These are phyloP conservation scores for Trichopoda pennipes DNA, from an alignment of 2,888 invertebrate genomes.

Conservation along the genomic window DNA sequence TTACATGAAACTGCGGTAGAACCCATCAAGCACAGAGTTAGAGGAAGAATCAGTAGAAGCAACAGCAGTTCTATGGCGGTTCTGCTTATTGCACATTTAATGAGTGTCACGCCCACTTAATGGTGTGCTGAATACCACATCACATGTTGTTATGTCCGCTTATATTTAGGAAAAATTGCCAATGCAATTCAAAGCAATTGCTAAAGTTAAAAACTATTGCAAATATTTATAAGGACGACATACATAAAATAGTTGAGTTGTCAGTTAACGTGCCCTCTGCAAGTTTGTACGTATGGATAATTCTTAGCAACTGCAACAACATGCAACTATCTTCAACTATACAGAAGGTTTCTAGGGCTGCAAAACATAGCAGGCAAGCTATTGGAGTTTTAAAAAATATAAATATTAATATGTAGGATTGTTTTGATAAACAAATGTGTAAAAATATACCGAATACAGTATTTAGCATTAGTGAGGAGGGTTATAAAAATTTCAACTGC, in stretches of 20 bases:
- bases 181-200: slow-evolving; percentile 65
- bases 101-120: slow-evolving; percentile 71
- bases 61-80: slow-evolving; percentile 66
- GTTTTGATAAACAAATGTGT: too few species aligned
- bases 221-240: slow-evolving; percentile 24
- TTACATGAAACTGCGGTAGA: slow-evolving; percentile 51
- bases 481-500: slow-evolving; percentile 5
- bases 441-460: neutral
- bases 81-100: slow-evolving; percentile 70
- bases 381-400: too few species aligned
- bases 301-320: slow-evolving; percentile 45
- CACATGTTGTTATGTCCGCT: slow-evolving; percentile 60
- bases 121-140: slow-evolving; percentile 69
- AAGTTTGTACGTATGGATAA: neutral
- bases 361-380: too few species aligned
- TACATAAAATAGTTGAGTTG: slow-evolving; percentile 19
- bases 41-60: slow-evolving; percentile 43
- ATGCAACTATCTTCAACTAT: slow-evolving; percentile 50
- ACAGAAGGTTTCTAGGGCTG: neutral
- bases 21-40: slow-evolving; percentile 36
- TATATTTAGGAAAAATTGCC: slow-evolving; percentile 67
- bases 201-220: slow-evolving; percentile 52
- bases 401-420: too few species aligned
- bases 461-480: neutral
- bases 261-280: slow-evolving; percentile 6